Evolutionary conservation across 2,888 invertebrate genomes (phyloP), one percentile per base, ranked within the genome.

Genomic region (Orthosia gracilis): DNA sequence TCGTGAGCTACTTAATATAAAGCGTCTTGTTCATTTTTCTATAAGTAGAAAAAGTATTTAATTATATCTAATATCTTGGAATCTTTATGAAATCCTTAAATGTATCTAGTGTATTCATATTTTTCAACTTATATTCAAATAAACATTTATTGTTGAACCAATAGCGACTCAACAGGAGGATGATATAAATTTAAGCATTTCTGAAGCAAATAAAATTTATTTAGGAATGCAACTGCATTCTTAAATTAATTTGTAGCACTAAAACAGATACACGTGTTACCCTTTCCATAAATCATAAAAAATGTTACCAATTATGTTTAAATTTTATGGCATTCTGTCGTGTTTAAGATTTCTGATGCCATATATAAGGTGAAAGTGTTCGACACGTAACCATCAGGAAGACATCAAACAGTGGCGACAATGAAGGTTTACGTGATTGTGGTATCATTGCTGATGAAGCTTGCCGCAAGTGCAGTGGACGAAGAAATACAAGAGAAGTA

Each of bases 401-500:
- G 23, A 45, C 15, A 31, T 31, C 18, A 15, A 57, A 15, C 40
- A n/a, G n/a, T 15, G 13, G 2, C 40, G 15, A 66, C 63, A 47
- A 79, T 79, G 73, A 62, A 62, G 62, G 1, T 63, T 50, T 63
- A 50, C 18, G 31, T 52, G 13, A 40, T 26, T 26, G 18, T 73
- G 18, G 31, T 78, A 21, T 21, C 52, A 9, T 13, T 40, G 13
- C 9, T 78, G 23, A 26, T 64, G 11, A 54, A 50, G 21, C 31
- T 73, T 31, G 50, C 26, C 5, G 15, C 23, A 11, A 57, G 78
- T 3, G 21, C 18, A 31, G 31, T 67, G 12, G 55, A 79, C 21
- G 40, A 63, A 54, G 67, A 69, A 12, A 9, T 79, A 18, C 58
- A 78, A 1, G 31, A 45, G 2, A 70, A 59, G 17, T 74, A 57